phyloP scores from a whole-genome alignment of 2,113 vertebrate genomes.

The Climacteris rufus region DNA sequence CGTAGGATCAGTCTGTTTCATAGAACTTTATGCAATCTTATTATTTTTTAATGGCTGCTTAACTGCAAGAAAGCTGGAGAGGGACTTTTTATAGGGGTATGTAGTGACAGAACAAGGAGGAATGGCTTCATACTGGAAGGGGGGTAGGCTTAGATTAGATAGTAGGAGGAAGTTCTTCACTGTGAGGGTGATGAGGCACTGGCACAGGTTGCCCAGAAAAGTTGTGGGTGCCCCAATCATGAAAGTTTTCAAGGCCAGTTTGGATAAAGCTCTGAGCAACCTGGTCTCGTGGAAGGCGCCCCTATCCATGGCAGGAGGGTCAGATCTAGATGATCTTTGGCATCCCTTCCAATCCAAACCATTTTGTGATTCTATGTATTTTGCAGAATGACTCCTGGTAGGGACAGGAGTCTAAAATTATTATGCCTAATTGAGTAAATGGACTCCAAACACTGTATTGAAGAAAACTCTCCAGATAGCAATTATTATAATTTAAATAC shows the following conservation, averaged over 20 bases:
- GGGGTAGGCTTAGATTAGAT: background rate
- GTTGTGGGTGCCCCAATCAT: background rate
- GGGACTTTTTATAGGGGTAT: background rate
- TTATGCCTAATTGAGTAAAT: background rate
- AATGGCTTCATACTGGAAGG: background rate
- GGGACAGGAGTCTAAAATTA: background rate
- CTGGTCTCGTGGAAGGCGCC: background rate
- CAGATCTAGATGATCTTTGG: background rate
- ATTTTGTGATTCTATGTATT: background rate
- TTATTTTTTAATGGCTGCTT: background rate
- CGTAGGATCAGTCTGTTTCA: background rate
- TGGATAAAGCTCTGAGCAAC: background rate
- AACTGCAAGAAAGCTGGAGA: background rate
- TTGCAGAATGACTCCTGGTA: background rate
- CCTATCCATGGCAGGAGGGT: accelerated
- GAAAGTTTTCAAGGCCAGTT: background rate
- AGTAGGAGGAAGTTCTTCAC: background rate
- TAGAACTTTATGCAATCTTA: background rate
- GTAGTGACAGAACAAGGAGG: background rate
- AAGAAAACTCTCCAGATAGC: background rate
- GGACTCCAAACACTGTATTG: background rate
- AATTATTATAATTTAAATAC: background rate
- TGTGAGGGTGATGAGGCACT: background rate
- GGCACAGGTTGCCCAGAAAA: background rate
- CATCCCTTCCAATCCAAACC: background rate